Conservation (phyloP, 2,888 invertebrate species). For the Drosophila monieri region DNA sequence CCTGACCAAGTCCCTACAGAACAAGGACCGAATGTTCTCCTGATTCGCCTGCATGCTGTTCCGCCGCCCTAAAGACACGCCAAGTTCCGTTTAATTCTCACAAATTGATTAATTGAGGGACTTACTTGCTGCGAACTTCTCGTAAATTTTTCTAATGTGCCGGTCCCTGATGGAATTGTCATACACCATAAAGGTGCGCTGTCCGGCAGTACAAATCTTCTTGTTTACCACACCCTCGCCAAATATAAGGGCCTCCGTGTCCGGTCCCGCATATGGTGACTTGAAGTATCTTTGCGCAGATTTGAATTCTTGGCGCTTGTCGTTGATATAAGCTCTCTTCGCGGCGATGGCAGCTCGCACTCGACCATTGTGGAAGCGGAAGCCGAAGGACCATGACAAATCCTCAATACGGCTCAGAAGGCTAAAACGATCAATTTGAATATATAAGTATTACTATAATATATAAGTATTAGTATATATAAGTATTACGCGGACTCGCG, state of each 20-base stretch:
- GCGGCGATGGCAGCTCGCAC: slow-evolving; percentile 25
- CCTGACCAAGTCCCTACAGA: slow-evolving; percentile 10
- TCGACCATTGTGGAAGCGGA: slow-evolving; percentile 28
- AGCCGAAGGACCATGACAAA: slow-evolving; percentile 14
- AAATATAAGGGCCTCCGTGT: rapidly evolving
- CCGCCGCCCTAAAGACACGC: slow-evolving; percentile 1
- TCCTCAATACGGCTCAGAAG: slow-evolving; percentile 8
- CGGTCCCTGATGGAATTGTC: slow-evolving; percentile 6
- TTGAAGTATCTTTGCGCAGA: neutral
- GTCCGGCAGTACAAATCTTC: slow-evolving; percentile 1
- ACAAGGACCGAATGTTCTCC: neutral
- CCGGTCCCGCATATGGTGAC: slow-evolving; percentile 12
- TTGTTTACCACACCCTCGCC: neutral
- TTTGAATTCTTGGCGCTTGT: neutral
- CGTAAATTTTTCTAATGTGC: neutral
- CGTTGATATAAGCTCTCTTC: neutral
- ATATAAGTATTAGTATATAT: too few species aligned
- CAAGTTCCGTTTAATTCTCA: neutral
- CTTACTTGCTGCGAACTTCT: slow-evolving; percentile 7
- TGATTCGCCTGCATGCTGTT: neutral
- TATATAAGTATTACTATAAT: too few species aligned
- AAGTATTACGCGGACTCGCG: neutral
- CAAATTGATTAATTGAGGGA: neutral
- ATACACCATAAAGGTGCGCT: slow-evolving; percentile 3
- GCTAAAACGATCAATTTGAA: too few species aligned